A percentile compares a stretch with the other conserved stretches of the same genome.
Conservation (phyloP, 2,888 invertebrate species). For the Notodonta ziczac region DNA sequence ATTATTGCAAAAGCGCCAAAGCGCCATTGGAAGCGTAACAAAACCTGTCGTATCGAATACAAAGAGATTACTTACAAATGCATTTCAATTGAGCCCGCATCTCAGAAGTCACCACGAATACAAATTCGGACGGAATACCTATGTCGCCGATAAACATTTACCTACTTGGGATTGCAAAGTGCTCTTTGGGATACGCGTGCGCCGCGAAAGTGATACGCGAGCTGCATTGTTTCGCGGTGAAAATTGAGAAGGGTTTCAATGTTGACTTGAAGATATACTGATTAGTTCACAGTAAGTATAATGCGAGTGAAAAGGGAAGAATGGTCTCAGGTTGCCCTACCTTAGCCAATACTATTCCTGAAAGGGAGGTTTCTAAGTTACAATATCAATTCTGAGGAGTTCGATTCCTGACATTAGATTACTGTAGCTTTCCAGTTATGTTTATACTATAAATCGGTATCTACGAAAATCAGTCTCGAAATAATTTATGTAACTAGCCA, state of each 20-base stretch:
- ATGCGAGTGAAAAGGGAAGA: too few relatives aligned
- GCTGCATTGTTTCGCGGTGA: conserved; percentile 44
- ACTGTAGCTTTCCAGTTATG: too few relatives aligned
- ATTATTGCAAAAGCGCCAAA: background rate
- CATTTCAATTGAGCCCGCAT: conserved; percentile 35
- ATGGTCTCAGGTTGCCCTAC: too few relatives aligned
- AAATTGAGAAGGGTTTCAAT: conserved; percentile 11
- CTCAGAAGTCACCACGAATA: conserved; percentile 28
- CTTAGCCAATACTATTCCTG: too few relatives aligned
- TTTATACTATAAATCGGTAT: too few relatives aligned
- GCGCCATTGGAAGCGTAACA: background rate
- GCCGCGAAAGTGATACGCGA: conserved; percentile 69
- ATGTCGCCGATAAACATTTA: conserved; percentile 54
- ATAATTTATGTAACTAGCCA: too few relatives aligned
- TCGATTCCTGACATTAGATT: too few relatives aligned
- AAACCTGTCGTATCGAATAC: conserved; percentile 20
- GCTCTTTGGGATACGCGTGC: conserved; percentile 51
- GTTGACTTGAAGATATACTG: background rate
- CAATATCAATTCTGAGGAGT: too few relatives aligned
- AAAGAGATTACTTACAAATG: conserved; percentile 14
- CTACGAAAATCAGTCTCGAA: too few relatives aligned
- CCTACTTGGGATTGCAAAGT: conserved; percentile 54
- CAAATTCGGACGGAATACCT: conserved; percentile 33
- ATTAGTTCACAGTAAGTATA: too few relatives aligned
- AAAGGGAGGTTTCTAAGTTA: too few relatives aligned